A percentile compares a stretch with the other conserved stretches of the same genome.
Evolutionary conservation across 2,888 invertebrate species (phyloP).

Genomic region (Hedya salicella): DNA sequence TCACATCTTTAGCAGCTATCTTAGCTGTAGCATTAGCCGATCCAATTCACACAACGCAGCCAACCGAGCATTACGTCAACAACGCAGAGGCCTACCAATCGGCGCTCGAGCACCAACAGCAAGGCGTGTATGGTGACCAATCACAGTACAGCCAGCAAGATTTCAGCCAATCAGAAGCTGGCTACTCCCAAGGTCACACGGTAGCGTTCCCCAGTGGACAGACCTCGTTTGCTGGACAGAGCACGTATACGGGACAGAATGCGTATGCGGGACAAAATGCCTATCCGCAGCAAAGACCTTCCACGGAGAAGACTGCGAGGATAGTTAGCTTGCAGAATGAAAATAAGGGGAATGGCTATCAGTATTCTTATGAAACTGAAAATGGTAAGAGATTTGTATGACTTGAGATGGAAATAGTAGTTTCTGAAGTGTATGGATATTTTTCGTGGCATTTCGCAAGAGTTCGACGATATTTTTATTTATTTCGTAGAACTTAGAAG

Average conservation of each 20-base stretch:
- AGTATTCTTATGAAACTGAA: slow-evolving; percentile 86
- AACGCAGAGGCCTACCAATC: slow-evolving; percentile 66
- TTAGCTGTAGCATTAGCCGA: slow-evolving; percentile 66
- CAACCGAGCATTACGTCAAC: slow-evolving; percentile 54
- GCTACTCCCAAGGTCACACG: slow-evolving; percentile 28
- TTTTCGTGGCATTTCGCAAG: background rate
- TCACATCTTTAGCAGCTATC: slow-evolving; percentile 60
- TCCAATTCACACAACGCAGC: slow-evolving; percentile 56
- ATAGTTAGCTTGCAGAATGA: slow-evolving; percentile 64
- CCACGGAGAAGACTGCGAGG: slow-evolving; percentile 62
- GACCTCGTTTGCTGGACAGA: slow-evolving; percentile 22
- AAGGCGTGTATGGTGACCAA: slow-evolving; percentile 59
- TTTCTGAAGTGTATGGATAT: background rate
- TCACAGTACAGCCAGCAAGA: slow-evolving; percentile 52
- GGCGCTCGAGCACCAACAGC: slow-evolving; percentile 61
- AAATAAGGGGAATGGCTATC: slow-evolving; percentile 67
- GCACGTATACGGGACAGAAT: slow-evolving; percentile 13
- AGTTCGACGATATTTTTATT: no score
- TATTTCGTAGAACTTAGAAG: no score
- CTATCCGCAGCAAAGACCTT: slow-evolving; percentile 46
- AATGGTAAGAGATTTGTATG: slow-evolving; percentile 73
- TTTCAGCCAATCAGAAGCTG: slow-evolving; percentile 33
- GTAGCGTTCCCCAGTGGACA: slow-evolving; percentile 30
- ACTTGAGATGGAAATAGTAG: background rate
- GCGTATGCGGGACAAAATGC: slow-evolving; percentile 20